These are phyloP conservation scores for Sinotaia quadrata DNA, from an alignment of 2,888 invertebrate species.

Conservation along the genomic window DNA sequence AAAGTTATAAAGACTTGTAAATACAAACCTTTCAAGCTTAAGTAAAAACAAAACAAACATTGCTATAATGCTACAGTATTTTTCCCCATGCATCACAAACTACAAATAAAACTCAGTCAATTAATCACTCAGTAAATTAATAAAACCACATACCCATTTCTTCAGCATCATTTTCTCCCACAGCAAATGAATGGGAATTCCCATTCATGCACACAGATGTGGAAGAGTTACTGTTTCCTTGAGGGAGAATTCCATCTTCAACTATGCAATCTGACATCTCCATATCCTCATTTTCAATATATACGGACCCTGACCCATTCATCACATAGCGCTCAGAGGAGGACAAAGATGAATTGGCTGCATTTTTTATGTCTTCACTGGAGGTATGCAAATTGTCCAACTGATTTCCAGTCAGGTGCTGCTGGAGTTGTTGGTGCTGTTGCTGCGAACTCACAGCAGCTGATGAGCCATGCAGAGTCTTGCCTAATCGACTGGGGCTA, in stretches of 20 bases:
- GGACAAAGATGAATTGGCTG: conserved; percentile 47
- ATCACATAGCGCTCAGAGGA: conserved; percentile 42
- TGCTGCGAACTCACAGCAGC: conserved; percentile 15
- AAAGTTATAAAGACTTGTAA: too few species aligned
- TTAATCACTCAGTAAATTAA: too few species aligned
- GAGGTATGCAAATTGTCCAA: conserved; percentile 24
- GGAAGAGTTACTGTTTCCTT: conserved; percentile 45
- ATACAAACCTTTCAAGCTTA: too few species aligned
- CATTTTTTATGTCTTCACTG: conserved; percentile 63
- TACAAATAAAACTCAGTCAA: too few species aligned
- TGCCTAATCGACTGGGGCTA: conserved; percentile 58
- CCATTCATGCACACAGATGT: conserved; percentile 62
- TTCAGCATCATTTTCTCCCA: conserved; percentile 40
- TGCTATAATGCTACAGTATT: too few species aligned
- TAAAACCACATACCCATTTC: conserved; percentile 55
- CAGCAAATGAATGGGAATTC: conserved; percentile 46
- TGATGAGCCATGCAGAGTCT: conserved; percentile 32
- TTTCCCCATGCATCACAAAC: too few species aligned
- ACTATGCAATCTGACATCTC: conserved; percentile 63
- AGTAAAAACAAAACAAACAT: too few species aligned
- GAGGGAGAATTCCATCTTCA: conserved; percentile 53
- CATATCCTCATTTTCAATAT: conserved; percentile 67
- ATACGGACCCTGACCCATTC: conserved; percentile 52
- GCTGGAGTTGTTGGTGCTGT: conserved; percentile 23
- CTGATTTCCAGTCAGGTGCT: conserved; percentile 7